Evolutionary conservation across 2,797 vertebrate species (phyloP).

Genomic region (Sebastes wilsoni): DNA sequence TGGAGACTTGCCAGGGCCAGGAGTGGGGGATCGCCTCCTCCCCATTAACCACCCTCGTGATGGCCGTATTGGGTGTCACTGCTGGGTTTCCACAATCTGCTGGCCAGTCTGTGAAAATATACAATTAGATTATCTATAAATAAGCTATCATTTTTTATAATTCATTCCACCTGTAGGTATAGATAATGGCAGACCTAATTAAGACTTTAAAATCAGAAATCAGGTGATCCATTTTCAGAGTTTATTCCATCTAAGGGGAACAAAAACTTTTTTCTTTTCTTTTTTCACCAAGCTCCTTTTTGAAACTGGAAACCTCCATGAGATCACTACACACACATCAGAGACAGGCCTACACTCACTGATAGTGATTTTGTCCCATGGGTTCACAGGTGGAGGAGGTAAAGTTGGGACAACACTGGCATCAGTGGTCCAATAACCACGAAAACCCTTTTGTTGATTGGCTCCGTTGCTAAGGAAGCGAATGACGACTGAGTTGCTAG

Average conservation of each 20-base stretch:
- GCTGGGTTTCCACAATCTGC: slow-evolving; percentile 71
- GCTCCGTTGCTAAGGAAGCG: slow-evolving; percentile 76
- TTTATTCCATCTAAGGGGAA: neutral
- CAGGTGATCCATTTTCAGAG: neutral
- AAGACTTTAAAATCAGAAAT: neutral
- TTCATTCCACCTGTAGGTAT: neutral
- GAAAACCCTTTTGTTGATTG: slow-evolving; percentile 78
- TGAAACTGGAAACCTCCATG: neutral
- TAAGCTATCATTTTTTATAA: neutral
- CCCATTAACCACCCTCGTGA: slow-evolving; percentile 74
- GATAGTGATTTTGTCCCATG: slow-evolving; percentile 76
- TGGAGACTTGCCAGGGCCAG: slow-evolving; percentile 83
- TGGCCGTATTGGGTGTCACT: slow-evolving; percentile 58
- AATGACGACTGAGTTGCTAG: slow-evolving; percentile 62
- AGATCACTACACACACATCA: neutral
- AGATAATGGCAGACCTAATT: neutral
- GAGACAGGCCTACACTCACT: slow-evolving; percentile 57
- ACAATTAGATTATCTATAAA: neutral
- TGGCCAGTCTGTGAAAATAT: slow-evolving; percentile 73
- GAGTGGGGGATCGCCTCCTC: slow-evolving; percentile 73
- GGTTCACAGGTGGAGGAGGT: slow-evolving; percentile 65
- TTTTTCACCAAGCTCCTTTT: neutral
- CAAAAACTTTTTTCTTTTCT: neutral
- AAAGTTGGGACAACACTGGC: slow-evolving; percentile 64
- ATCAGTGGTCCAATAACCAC: slow-evolving; percentile 82